These are phyloP conservation scores for Cheiracanthium punctorium DNA, from an alignment of 2,888 invertebrate species.

Conservation along the genomic window DNA sequence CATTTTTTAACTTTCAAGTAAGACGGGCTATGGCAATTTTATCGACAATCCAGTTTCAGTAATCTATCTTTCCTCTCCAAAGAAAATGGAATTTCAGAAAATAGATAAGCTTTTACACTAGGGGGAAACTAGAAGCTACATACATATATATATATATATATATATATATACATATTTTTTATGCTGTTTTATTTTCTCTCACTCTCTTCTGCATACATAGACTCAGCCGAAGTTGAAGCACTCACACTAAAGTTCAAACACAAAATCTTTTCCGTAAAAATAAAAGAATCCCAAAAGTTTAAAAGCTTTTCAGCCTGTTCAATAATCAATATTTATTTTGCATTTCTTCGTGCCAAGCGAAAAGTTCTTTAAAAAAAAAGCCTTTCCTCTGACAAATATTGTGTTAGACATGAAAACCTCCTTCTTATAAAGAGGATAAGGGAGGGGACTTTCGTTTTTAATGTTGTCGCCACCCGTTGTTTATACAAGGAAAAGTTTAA, in stretches of 20 bases:
- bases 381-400: neutral
- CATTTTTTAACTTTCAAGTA: neutral
- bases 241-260: neutral
- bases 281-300: neutral
- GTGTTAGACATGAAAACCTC: neutral
- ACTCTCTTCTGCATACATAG: neutral
- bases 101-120: neutral
- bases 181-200: too few relatives aligned
- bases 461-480: neutral
- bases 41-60: neutral
- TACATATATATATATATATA: too few relatives aligned
- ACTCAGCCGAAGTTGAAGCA: neutral
- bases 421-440: neutral
- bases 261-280: neutral
- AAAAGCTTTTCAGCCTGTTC: neutral
- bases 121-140: neutral
- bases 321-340: constrained; percentile 6
- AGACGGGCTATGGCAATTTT: neutral
- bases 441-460: neutral
- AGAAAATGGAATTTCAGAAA: neutral
- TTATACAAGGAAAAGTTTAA: too few relatives aligned
- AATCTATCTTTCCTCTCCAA: neutral
- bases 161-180: too few relatives aligned
- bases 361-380: too few relatives aligned
- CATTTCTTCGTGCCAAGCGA: neutral